These are phyloP conservation scores for Columba janthina DNA, from an alignment of 2,113 vertebrate species.

Conservation along the genomic window DNA sequence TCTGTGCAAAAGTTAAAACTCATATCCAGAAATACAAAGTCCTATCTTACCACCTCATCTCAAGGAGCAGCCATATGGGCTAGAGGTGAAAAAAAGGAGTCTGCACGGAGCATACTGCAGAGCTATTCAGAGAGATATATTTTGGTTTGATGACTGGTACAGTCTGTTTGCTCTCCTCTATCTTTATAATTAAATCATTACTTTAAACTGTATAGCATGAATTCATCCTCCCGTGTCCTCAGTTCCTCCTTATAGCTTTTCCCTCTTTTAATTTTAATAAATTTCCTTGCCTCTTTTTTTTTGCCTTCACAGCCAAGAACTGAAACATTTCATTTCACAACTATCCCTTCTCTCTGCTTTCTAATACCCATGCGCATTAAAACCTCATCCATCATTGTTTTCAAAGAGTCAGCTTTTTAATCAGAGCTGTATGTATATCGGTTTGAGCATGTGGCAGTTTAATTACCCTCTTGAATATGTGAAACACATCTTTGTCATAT, in stretches of 20 bases:
- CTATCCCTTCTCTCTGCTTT: neutral
- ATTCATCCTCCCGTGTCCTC: neutral
- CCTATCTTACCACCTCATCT: neutral
- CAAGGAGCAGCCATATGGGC: neutral
- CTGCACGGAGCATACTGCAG: accelerated
- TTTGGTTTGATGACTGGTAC: neutral
- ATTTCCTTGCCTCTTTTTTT: neutral
- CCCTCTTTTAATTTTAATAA: neutral
- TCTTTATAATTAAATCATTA: neutral
- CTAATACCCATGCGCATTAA: slow-evolving; percentile 44
- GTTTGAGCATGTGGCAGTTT: slow-evolving; percentile 74
- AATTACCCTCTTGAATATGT: slow-evolving; percentile 75
- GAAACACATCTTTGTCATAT: slow-evolving; percentile 75
- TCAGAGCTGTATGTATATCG: slow-evolving; percentile 72
- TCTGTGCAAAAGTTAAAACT: neutral
- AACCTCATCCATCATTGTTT: slow-evolving; percentile 72
- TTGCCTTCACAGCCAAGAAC: neutral
- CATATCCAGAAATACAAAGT: neutral
- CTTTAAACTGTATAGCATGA: neutral
- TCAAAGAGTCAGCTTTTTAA: slow-evolving; percentile 66
- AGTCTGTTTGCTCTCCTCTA: neutral
- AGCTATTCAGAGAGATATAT: neutral
- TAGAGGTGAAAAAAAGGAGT: neutral
- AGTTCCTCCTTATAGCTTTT: neutral
- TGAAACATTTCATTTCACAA: slow-evolving; percentile 25